Evolutionary conservation across 1,140 invertebrate genomes (phyloP).

Genomic region (Nautilus pompilius): DNA sequence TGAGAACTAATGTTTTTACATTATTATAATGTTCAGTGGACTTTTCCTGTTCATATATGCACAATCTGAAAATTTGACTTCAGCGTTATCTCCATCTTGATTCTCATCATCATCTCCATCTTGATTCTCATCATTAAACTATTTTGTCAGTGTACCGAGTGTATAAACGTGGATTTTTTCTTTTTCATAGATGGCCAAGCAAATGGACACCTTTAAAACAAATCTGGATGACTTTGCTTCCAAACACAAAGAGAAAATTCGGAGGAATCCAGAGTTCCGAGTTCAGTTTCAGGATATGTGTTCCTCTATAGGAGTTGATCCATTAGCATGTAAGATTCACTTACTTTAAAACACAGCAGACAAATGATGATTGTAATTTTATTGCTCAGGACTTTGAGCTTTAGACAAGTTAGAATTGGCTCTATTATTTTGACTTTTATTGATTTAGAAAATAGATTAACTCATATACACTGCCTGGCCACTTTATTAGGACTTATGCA

Average conservation of each 20-base stretch:
- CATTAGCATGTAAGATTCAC: slow-evolving; percentile 79
- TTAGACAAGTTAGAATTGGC: too few species aligned
- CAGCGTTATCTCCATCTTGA: neutral
- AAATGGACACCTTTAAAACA: slow-evolving; percentile 86
- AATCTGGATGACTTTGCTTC: slow-evolving; percentile 95
- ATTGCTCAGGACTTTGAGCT: too few species aligned
- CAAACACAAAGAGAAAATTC: slow-evolving; percentile 88
- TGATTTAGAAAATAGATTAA: too few species aligned
- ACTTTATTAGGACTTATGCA: too few species aligned
- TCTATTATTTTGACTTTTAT: too few species aligned
- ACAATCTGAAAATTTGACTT: neutral
- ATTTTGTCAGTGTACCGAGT: neutral
- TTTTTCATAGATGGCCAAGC: slow-evolving; percentile 77
- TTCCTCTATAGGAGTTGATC: slow-evolving; percentile 97
- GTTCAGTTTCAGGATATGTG: slow-evolving; percentile 99
- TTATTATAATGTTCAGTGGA: neutral
- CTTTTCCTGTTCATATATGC: neutral
- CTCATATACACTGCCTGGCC: too few species aligned
- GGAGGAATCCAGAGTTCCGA: slow-evolving; percentile 90
- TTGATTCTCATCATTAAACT: neutral
- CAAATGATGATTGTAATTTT: too few species aligned
- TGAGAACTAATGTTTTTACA: too few species aligned
- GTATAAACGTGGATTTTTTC: slow-evolving; percentile 5
- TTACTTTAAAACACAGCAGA: neutral
- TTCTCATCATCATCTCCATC: neutral